Evolutionary conservation across 2,113 vertebrate species (phyloP).

Genomic region (Cnemophilus loriae): DNA sequence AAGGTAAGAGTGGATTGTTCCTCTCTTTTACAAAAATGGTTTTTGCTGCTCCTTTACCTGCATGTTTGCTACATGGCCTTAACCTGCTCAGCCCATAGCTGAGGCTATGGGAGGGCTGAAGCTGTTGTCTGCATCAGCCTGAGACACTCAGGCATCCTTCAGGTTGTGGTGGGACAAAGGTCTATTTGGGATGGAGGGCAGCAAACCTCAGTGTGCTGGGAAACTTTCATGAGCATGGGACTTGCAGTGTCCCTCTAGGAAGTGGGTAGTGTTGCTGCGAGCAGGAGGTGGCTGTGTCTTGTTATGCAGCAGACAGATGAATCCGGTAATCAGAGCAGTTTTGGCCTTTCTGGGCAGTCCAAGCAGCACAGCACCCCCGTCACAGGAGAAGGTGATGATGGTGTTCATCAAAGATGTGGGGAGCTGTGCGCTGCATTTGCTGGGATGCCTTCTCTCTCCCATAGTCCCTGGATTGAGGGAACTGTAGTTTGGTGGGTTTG

Average conservation of each 20-base stretch:
- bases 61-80: rapidly evolving
- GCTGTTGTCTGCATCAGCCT: not conserved
- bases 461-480: rapidly evolving
- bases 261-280: not conserved
- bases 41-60: not conserved
- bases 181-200: not conserved
- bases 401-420: rapidly evolving
- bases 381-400: rapidly evolving
- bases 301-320: not conserved
- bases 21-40: not conserved
- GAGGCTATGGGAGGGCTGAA: not conserved
- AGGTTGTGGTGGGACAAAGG: not conserved
- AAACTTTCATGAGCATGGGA: rapidly evolving
- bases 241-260: not conserved
- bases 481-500: not conserved
- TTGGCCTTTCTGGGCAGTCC: not conserved
- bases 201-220: not conserved
- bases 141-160: not conserved
- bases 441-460: not conserved
- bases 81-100: not conserved
- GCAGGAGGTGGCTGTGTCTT: not conserved
- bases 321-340: not conserved
- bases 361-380: not conserved
- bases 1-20: not conserved
- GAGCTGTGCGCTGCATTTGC: not conserved